A percentile compares a stretch with the other conserved stretches of the same genome.
phyloP scores from a whole-genome alignment of 2,797 vertebrate genomes.

The Enteromius mattozi region DNA sequence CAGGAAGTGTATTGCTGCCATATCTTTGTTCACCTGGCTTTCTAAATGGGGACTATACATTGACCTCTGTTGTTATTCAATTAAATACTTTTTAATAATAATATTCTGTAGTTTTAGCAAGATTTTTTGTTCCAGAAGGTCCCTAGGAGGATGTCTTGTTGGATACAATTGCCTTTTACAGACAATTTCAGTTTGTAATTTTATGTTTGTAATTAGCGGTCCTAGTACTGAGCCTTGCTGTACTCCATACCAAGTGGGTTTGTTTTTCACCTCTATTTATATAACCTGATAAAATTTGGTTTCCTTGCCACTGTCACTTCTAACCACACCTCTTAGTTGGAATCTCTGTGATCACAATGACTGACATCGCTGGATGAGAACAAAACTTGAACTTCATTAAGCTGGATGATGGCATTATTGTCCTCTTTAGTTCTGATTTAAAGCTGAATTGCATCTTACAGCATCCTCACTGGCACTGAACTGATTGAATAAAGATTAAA shows the following conservation, averaged over 20 bases:
- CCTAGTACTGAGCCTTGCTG: neutral
- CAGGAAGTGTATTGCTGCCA: slow-evolving; percentile 26
- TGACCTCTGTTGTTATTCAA: neutral
- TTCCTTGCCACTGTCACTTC: neutral
- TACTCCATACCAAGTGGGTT: neutral
- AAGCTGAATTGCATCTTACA: neutral
- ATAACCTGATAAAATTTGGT: neutral
- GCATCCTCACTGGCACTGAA: neutral
- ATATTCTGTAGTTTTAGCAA: neutral
- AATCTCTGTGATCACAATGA: neutral
- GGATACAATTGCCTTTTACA: neutral
- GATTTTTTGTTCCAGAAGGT: neutral
- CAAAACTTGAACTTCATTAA: neutral
- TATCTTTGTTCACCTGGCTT: neutral
- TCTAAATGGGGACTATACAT: neutral
- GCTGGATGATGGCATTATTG: neutral
- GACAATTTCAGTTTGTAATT: neutral
- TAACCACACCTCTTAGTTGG: neutral
- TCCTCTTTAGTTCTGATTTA: neutral
- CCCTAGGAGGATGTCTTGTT: neutral
- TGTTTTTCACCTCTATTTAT: neutral
- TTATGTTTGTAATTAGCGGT: neutral
- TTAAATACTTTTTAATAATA: neutral
- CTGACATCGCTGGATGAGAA: neutral
- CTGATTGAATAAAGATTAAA: neutral